phyloP scores from a whole-genome alignment of 2,113 vertebrate species.

The Gulo gulo region DNA sequence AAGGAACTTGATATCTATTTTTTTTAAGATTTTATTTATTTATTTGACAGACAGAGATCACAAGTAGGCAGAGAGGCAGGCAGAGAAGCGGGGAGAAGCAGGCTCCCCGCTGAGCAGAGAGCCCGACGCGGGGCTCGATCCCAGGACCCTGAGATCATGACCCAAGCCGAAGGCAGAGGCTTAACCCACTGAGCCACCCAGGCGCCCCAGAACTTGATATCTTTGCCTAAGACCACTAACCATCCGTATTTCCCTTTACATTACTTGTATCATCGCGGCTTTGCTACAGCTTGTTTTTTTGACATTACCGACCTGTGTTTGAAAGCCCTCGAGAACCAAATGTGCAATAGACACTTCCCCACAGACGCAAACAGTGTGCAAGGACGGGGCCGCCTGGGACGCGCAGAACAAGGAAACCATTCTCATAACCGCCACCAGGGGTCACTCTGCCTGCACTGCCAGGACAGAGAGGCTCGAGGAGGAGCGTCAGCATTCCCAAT shows the following conservation, averaged over 20 bases:
- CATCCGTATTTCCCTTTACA: neutral
- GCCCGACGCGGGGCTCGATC: no score
- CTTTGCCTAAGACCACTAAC: neutral
- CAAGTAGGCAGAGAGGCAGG: no score
- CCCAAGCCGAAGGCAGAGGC: no score
- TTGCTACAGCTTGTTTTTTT: neutral
- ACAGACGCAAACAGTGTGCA: fast-evolving
- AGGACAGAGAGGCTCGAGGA: fast-evolving
- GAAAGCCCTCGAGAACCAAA: neutral
- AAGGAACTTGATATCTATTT: neutral
- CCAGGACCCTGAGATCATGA: no score
- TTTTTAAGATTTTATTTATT: no score
- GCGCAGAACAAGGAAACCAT: neutral
- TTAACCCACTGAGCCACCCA: no score
- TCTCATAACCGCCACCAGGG: neutral
- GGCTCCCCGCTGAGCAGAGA: no score
- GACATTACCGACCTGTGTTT: fast-evolving
- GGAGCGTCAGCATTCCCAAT: fast-evolving
- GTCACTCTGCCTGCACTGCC: neutral
- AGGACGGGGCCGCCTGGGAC: neutral
- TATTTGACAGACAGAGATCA: no score
- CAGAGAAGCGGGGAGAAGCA: no score
- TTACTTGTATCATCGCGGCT: no score
- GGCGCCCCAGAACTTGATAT: neutral
- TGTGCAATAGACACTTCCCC: fast-evolving